Evolutionary conservation across 2,113 vertebrate species (phyloP), one percentile per base, ranked within the genome.

Genomic region (Phocoena phocoena): DNA sequence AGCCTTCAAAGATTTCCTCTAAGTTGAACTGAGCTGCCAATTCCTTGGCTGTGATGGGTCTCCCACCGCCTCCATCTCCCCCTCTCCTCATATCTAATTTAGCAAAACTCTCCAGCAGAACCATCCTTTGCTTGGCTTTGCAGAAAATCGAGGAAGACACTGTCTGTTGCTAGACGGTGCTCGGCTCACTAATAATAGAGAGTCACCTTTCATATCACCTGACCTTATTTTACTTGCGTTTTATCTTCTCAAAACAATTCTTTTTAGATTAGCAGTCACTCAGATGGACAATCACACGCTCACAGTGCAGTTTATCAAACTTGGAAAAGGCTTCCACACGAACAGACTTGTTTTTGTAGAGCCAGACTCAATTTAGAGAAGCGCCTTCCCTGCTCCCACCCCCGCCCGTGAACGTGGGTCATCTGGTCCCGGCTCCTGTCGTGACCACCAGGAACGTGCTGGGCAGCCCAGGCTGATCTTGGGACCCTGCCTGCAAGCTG

Each of bases 31-130:
- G 36, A 63, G 58, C 2, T 26, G 38, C 70, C 8, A 2, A 3
- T 36, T 63, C 44, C 41, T 12, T 7, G 4, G n/a, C 25, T 55
- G 28, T 18, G 31, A 17, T 0, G 0, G 28, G 9, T 14, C n/a
- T 33, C n/a, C 6, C 1, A 0, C 1, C 7, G 14, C 28, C 0
- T 0, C 13, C 12, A 1, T 2, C 44, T 25, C 10, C 21, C 53
- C 17, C 15, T 17, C 55, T 18, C 58, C 38, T 21, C 26, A 25
- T 4, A 18, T 18, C 50, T 9, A 17, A 26, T 68, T 53, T 14
- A 33, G 47, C 20, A 50, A 53, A 55, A 9, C 15, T 53, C 28
- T 1, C 0, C 41, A 13, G 41, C 62, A 41, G 36, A n/a, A 13
- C 28, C 14, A 0, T 20, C 20, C 38, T 74, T 73, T 8, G 14